A percentile compares a stretch with the other conserved stretches of the same genome.
phyloP scores from a whole-genome alignment of 2,797 vertebrate species.

The Poecilia wingei region DNA sequence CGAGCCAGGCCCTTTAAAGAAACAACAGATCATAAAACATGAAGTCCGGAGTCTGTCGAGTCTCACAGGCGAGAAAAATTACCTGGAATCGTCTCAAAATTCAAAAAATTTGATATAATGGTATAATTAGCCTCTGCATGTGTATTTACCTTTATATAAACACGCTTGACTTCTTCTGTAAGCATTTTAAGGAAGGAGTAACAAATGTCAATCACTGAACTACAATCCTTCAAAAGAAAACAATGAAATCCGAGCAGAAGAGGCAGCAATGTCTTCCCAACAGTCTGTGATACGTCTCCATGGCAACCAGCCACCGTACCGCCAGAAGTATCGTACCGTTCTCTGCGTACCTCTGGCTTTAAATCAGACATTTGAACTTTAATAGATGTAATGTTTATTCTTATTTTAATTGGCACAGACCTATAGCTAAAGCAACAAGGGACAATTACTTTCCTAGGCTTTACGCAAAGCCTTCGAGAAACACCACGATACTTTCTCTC shows the following conservation, averaged over 20 bases:
- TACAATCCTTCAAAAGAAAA: neutral
- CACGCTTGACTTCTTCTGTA: neutral
- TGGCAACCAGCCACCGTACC: neutral
- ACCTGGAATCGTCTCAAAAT: neutral
- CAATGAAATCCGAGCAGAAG: neutral
- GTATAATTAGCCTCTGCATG: neutral
- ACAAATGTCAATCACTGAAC: neutral
- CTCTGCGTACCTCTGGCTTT: neutral
- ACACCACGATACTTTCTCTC: neutral
- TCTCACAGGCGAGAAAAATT: neutral
- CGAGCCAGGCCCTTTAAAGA: neutral
- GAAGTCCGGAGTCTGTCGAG: neutral
- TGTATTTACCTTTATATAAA: neutral
- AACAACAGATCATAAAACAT: neutral
- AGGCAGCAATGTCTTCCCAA: neutral
- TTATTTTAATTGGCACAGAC: neutral
- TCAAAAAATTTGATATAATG: neutral
- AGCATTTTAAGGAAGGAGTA: neutral
- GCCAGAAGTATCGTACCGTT: neutral
- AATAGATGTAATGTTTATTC: neutral
- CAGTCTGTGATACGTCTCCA: neutral
- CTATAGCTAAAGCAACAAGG: neutral
- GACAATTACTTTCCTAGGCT: neutral
- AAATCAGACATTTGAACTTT: neutral
- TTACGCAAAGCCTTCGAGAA: neutral